These are phyloP conservation scores for Aspiorhynchus laticeps DNA, from an alignment of 2,113 vertebrate genomes.

Conservation along the genomic window DNA sequence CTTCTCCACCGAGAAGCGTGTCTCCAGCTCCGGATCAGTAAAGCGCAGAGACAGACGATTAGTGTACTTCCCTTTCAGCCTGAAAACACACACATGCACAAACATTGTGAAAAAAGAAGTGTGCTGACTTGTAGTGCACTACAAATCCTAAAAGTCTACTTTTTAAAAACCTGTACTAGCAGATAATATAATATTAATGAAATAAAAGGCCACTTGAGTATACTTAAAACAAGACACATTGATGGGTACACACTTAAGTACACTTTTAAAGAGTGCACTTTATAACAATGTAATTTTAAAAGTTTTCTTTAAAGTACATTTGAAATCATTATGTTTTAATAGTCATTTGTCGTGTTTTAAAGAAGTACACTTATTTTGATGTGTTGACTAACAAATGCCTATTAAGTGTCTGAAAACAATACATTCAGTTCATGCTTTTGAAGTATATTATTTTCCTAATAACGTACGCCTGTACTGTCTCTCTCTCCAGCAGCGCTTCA, in stretches of 20 bases:
- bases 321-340: too few relatives aligned
- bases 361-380: too few relatives aligned
- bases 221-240: not conserved
- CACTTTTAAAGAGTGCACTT: too few relatives aligned
- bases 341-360: too few relatives aligned
- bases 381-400: too few relatives aligned
- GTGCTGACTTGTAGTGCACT: not conserved
- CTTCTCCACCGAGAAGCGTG: conserved; percentile 92
- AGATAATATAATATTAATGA: not conserved
- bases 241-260: too few relatives aligned
- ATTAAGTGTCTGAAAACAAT: too few relatives aligned
- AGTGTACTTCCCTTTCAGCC: conserved; percentile 90
- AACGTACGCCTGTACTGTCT: conserved; percentile 88
- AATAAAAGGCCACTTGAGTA: too few relatives aligned
- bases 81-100: conserved; percentile 61
- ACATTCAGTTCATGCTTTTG: not conserved
- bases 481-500: conserved; percentile 90
- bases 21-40: conserved; percentile 89
- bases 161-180: not conserved
- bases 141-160: not conserved
- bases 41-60: conserved; percentile 91
- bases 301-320: too few relatives aligned
- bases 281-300: too few relatives aligned
- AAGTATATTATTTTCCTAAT: not conserved
- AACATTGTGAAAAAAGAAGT: not conserved